Conservation (phyloP, 2,113 vertebrate genomes). For the Eolophus roseicapilla region DNA sequence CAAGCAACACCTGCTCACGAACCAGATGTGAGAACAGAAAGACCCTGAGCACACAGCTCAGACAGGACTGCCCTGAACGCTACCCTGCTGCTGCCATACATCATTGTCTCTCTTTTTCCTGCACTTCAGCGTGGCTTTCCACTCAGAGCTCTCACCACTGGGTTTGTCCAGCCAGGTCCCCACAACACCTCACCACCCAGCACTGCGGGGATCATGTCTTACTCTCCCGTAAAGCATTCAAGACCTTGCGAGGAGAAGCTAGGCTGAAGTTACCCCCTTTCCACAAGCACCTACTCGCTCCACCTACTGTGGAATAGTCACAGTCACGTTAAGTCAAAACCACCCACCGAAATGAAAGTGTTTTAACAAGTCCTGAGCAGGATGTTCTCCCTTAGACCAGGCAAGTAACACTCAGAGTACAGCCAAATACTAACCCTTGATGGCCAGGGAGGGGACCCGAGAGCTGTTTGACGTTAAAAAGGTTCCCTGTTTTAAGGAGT, state of each 20-base stretch:
- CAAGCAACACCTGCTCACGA: background rate
- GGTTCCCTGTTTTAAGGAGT: background rate
- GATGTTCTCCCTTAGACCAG: background rate
- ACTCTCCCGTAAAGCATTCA: background rate
- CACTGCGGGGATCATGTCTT: rapidly evolving
- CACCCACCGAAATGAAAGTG: background rate
- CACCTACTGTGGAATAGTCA: background rate
- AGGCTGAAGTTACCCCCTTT: background rate
- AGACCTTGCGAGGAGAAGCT: background rate
- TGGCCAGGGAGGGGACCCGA: rapidly evolving
- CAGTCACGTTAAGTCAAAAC: rapidly evolving
- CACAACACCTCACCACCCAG: rapidly evolving
- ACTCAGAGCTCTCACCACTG: background rate
- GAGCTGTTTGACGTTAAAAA: background rate
- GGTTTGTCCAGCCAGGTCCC: background rate
- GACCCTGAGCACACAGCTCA: background rate
- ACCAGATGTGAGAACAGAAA: background rate
- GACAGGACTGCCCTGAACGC: rapidly evolving
- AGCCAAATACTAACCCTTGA: background rate
- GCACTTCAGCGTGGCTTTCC: background rate
- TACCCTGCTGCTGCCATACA: background rate
- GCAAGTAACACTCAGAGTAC: rapidly evolving
- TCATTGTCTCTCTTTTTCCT: too few species aligned
- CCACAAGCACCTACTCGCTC: background rate
- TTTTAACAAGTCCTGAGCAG: background rate